phyloP scores from a whole-genome alignment of 2,888 invertebrate species.

The Papilio gigon region DNA sequence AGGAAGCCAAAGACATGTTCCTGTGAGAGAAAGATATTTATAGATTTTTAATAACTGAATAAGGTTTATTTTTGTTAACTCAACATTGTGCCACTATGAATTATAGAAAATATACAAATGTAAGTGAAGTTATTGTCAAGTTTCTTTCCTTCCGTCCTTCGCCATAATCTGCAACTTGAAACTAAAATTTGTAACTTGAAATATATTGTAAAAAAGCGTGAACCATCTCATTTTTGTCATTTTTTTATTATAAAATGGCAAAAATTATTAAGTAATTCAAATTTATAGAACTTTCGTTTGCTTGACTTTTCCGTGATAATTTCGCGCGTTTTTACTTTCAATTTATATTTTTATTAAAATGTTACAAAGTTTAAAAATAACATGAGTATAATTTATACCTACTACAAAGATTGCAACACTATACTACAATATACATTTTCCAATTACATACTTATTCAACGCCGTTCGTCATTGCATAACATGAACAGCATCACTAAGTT shows the following conservation, averaged over 20 bases:
- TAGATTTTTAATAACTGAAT: constrained; percentile 38
- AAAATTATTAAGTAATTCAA: neutral
- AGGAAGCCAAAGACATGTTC: constrained; percentile 35
- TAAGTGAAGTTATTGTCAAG: neutral
- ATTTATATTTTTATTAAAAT: neutral
- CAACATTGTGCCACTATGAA: constrained; percentile 1
- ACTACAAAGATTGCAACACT: neutral
- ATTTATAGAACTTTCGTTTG: neutral
- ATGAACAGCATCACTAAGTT: neutral
- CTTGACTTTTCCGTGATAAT: neutral
- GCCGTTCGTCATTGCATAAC: neutral
- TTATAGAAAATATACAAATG: neutral
- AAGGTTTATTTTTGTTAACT: constrained; percentile 36
- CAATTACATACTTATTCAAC: neutral
- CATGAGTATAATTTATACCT: no score
- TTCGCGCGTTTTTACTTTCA: neutral
- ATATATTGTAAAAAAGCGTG: neutral
- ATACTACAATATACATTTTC: neutral
- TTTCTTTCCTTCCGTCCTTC: neutral
- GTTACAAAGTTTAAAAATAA: neutral
- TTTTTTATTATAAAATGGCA: no score
- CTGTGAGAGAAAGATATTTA: constrained; percentile 39
- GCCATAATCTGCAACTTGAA: neutral
- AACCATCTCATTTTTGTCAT: neutral
- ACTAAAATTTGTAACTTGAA: neutral